phyloP scores from a whole-genome alignment of 2,113 vertebrate genomes.

The pig (Sus scrofa) region DNA sequence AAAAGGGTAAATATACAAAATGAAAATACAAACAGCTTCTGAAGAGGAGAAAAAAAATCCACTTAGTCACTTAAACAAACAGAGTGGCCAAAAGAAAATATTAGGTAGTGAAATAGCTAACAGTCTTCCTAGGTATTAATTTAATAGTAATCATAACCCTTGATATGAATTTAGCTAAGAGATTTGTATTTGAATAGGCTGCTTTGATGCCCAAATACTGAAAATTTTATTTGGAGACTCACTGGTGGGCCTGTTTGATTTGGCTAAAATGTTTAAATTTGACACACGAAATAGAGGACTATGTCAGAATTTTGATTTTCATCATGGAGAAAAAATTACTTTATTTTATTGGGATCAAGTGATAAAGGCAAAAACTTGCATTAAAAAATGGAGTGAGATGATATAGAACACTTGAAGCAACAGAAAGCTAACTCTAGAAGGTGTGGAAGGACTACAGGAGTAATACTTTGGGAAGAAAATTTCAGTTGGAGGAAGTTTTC shows the following conservation, averaged over 20 bases:
- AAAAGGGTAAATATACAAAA: background rate
- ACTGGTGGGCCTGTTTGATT: background rate
- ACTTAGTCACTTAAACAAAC: background rate
- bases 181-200: background rate
- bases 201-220: background rate
- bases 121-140: background rate
- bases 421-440: background rate
- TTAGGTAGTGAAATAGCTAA: background rate
- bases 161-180: background rate
- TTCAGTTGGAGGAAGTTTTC: constrained; percentile 3
- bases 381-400: background rate
- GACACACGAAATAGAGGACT: background rate
- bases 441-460: background rate
- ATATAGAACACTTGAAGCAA: background rate
- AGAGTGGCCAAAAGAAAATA: background rate
- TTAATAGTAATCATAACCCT: background rate
- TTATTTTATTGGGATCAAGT: constrained; percentile 28
- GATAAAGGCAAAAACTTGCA: background rate
- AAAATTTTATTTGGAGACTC: constrained; percentile 8
- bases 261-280: constrained; percentile 6
- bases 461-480: background rate
- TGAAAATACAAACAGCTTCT: background rate
- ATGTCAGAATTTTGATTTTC: constrained; percentile 21
- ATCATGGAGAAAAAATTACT: background rate
- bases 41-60: background rate